Base-by-base conservation (phyloP, 2,888 invertebrate genomes). In the Syrista parreyssii region DNA sequence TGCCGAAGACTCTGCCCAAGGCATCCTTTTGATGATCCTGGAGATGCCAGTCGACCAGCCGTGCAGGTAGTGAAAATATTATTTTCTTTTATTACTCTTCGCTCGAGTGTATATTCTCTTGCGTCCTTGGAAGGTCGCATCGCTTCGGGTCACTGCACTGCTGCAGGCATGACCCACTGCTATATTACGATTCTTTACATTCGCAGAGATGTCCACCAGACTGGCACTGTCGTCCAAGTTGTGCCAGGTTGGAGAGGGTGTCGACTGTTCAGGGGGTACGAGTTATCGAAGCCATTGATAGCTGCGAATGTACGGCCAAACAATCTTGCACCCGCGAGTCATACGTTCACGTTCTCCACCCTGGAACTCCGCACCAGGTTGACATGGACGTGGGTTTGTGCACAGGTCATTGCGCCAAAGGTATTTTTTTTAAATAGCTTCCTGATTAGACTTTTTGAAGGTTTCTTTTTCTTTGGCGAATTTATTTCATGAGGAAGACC, bases 351-450 rank as follows among this genome's bases (percentile, higher is more conserved):
- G 82, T 89, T 23, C 83, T 92, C 3, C 89, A 92, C 80, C 88
- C 87, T 23, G 92, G 91, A 40, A 92, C 92, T 3, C 92, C 92
- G 3, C 89, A 90, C 82, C 91, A 92, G 80, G 86, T 88, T 6
- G 85, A 88, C 75, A 82, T 92, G 31, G 92, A 92, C 79, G 87
- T 92, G 11, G 92, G 92, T 0, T 82, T 88, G 32, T 92, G 92
- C 81, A 86, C 88, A 77, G 92, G 92, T 15, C 87, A 85, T 74
- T 92, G 92, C 79, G 79, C 79, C 11, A 87, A 87, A 85, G 91
- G 91, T 91, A 85, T 75, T 74, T 9, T 55, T 55, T 2, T 23
- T 9, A 15, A 32, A 12, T 40, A 68, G 15, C 32, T 12, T 73
- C 15, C 15, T 68, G 1, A 68, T 11, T 15, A 35, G 31, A 69